A percentile compares a stretch with the other conserved stretches of the same genome.
Evolutionary conservation across 2,113 vertebrate species (phyloP).

Genomic region (Oncorhynchus kisutch): DNA sequence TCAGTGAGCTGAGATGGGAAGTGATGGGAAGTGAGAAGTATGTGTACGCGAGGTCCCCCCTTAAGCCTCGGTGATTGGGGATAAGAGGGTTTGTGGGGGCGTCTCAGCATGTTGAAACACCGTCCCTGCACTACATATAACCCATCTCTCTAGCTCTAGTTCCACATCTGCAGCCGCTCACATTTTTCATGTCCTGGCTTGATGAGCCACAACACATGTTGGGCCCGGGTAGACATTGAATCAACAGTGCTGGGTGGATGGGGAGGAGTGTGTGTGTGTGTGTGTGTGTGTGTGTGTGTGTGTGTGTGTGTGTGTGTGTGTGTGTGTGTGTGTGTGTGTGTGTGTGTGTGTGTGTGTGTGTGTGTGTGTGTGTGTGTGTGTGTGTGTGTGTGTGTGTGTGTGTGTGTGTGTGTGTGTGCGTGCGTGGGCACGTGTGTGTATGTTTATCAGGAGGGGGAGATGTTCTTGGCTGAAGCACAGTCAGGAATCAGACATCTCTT

Average conservation of each 20-base stretch:
- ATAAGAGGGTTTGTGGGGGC: conserved; percentile 49
- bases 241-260: conserved; percentile 7
- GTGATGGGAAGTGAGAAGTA: conserved; percentile 40
- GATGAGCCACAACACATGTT: conserved; percentile 71
- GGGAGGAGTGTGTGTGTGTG: neutral
- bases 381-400: neutral
- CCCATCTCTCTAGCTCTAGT: neutral
- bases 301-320: neutral
- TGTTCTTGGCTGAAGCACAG: conserved; percentile 63
- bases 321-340: conserved; percentile 3
- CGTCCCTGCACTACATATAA: neutral
- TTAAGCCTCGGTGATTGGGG: conserved; percentile 50
- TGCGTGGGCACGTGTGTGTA: conserved; percentile 32
- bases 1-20: conserved; percentile 27
- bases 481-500: conserved; percentile 58
- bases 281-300: neutral
- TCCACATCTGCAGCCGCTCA: conserved; percentile 70
- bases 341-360: neutral
- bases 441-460: conserved; percentile 50
- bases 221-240: conserved; percentile 28
- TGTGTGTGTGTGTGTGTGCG: neutral
- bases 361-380: neutral
- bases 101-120: conserved; percentile 30
- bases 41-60: conserved; percentile 37
- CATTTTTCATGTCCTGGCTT: conserved; percentile 69